Conservation (phyloP, 2,888 invertebrate species). For the Drosophila meridionalis region DNA sequence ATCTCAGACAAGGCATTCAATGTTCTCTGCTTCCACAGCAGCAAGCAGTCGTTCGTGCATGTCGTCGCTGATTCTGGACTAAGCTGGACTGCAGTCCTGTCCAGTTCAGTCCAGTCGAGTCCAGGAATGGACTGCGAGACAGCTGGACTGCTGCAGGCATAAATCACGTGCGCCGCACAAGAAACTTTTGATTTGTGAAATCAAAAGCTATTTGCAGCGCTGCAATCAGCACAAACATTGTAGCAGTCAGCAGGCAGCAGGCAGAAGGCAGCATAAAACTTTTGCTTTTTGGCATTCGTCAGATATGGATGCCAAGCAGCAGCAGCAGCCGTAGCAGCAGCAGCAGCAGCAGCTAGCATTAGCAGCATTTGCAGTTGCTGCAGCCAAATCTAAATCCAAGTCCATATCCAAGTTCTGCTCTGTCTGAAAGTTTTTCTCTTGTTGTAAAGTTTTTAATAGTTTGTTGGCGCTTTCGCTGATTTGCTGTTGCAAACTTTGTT, state of each 20-base stretch:
- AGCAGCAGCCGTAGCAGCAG: constrained; percentile 2
- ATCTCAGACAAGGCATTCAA: background rate
- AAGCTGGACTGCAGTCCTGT: background rate
- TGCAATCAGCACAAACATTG: constrained; percentile 82
- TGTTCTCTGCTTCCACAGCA: background rate
- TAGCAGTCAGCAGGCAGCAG: constrained; percentile 29
- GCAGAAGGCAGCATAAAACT: constrained; percentile 52
- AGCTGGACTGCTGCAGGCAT: constrained; percentile 68
- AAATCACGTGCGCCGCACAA: constrained; percentile 83
- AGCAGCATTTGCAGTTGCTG: constrained; percentile 4
- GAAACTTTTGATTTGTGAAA: constrained; percentile 84
- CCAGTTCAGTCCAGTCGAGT: constrained; percentile 7
- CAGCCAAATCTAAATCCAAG: constrained; percentile 36
- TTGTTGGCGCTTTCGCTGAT: constrained; percentile 79
- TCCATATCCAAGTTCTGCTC: constrained; percentile 59
- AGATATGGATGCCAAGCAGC: constrained; percentile 70
- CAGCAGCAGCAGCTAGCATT: background rate
- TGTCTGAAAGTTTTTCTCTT: constrained; percentile 68
- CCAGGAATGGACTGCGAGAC: constrained; percentile 8
- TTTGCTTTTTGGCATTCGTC: constrained; percentile 81
- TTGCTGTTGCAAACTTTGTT: constrained; percentile 67
- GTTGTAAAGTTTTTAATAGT: constrained; percentile 78
- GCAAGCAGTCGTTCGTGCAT: constrained; percentile 56
- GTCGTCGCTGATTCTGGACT: constrained; percentile 50
- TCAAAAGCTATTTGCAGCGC: constrained; percentile 80